Base-by-base conservation (phyloP, 1,140 invertebrate species). In the Caenorhabditis tropicalis region DNA sequence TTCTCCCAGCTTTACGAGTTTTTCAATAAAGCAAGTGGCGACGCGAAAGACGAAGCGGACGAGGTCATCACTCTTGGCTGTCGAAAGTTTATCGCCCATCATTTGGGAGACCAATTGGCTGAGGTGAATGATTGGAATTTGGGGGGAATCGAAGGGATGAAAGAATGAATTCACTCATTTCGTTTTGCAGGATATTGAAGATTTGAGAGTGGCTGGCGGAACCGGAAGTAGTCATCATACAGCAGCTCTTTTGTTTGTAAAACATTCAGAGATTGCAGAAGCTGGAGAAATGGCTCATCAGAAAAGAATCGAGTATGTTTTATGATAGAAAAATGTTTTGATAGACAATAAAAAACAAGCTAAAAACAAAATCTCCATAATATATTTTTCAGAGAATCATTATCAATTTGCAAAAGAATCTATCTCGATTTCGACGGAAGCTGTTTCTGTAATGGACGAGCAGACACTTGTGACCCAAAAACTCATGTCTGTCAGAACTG, bases 81-180 rank as follows among this genome's bases (percentile, higher is more conserved):
- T 70, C 36, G 82, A 60, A 58, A 82, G 27, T 82, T 82, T 60
- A 82, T 82, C 39, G 82, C 82, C 60, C 82, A 82, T 70, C 56
- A 48, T 51, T 70, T 82, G 24, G 82, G 82, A 70, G 82, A 82
- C 82, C 56, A 82, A 48, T 36, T 60, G 36, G 82, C 82, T 49
- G 82, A 82, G 60, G 82, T 82, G 51, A 60, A 60, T 60, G 49
- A 43, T 60, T 53, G 48, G 39, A 81, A 81, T 81, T 81, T 19
- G 39, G 19, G 29, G 39, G 39, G 39, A 12, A 43, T 5, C 5
- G 12, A 43, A 24, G n/a, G 48, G 24, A 36, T 79, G 70, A 79
- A 79, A 24, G 70, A 74, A 39, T 21, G 65, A 33, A 51, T 39
- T 16, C 43, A 79, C 27, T 79, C 74, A 33, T n/a, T 51, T 15